Percentiles rank a stretch among this genome's conserved stretches.
phyloP scores from a whole-genome alignment of 37 sponge, comb jelly and placozoan genomes.

The Tethya wilhelma region DNA sequence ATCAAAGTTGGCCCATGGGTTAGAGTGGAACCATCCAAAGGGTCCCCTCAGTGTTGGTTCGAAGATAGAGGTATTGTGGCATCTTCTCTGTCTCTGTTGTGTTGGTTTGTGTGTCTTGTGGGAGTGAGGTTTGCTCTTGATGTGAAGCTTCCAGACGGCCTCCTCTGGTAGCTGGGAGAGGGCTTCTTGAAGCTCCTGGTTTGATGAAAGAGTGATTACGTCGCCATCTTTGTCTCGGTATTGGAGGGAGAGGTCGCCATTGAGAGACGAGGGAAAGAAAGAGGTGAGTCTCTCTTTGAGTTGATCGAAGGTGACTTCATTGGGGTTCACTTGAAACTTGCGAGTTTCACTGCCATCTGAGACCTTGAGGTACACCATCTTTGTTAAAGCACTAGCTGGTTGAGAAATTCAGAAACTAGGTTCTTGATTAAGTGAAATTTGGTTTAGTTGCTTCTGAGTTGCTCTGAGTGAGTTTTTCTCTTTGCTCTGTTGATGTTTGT shows the following conservation, averaged over 20 bases:
- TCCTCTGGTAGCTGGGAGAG: constrained; percentile 17
- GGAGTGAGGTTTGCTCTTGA: too few species aligned
- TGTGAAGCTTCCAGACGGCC: constrained; percentile 17
- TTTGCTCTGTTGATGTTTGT: not conserved
- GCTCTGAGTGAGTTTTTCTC: too few species aligned
- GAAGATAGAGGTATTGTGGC: not conserved
- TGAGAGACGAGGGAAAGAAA: constrained; percentile 14
- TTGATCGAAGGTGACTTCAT: constrained; percentile 25
- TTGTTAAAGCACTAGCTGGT: not conserved
- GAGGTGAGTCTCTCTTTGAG: constrained; percentile 22
- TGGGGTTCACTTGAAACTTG: constrained; percentile 17
- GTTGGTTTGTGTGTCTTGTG: not conserved
- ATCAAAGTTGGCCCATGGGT: not conserved
- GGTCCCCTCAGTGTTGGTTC: constrained; percentile 12
- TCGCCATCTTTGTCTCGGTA: constrained; percentile 50
- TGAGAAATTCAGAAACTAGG: too few species aligned
- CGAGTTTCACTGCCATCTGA: constrained; percentile 38
- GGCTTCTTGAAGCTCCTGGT: constrained; percentile 40
- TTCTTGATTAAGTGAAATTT: not conserved
- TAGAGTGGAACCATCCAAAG: constrained; percentile 10
- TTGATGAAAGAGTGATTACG: constrained; percentile 47
- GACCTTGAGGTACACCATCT: constrained; percentile 49
- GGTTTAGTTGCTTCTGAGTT: not conserved
- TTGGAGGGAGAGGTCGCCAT: constrained; percentile 11
- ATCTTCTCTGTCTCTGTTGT: not conserved